Evolutionary conservation across 2,888 invertebrate genomes (phyloP), one percentile per base, ranked within the genome.

Genomic region (Aleiodes leptofemur): DNA sequence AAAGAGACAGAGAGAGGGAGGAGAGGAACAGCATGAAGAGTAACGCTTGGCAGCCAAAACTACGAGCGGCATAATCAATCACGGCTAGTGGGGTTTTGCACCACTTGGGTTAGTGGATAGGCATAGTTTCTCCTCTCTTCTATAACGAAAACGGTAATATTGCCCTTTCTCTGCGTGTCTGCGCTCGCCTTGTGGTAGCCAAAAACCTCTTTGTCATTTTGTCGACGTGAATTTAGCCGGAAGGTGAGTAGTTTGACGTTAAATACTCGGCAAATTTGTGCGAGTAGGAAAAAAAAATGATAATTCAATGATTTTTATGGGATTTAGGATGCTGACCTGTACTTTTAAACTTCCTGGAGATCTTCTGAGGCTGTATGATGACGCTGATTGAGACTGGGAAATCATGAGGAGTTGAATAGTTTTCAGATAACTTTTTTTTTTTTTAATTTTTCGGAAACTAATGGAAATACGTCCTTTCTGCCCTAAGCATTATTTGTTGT

Each of bases 51-150:
- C 73, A 84, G 87, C 86, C 86, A 85, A 88, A 87, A 88, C 86
- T 87, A 82, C 84, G 84, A 82, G 83, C 83, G 82, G 88, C 83
- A 86, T 88, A 88, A 89, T 89, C 88, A 88, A 88, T 89, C 89
- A 88, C 86, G 82, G 64, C 61, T 55, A 69, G 68, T 16, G 34
- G 29, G 29, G 31, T 68, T 68, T 64, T 64, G 34, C 59, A 13
- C 43, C 23, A 43, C 64, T 64, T 64, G 64, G 64, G 64, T 64
- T 43, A 43, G 43, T 64, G 16, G 23, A 38, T 6, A 48, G 64
- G 43, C 64, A 64, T 64, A 64, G 64, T 64, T 64, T 64, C 48
- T 48, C 64, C 48, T 31, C 50, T 48, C 31, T 51, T 50, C 59
- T 59, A 51, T 61, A 31, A 72, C 51, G 53, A 38, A 61, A 72